Evolutionary conservation across 2,888 invertebrate genomes (phyloP), one percentile per base, ranked within the genome.

Genomic region (Drosophila kambysellisi): DNA sequence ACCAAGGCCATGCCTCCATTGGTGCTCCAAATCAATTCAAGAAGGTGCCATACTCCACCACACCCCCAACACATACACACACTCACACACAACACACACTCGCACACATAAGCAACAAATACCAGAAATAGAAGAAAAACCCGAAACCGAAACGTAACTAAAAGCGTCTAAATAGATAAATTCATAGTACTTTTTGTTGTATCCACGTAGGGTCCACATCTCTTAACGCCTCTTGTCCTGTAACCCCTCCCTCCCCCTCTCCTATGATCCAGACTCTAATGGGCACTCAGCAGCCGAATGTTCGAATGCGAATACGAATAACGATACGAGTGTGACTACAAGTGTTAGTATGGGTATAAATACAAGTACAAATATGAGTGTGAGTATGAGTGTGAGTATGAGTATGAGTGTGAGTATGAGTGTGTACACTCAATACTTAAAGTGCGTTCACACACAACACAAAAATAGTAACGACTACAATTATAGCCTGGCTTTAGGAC

Each of bases 81-180:
- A 4, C 8, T 20, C 20, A n/a, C 15, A 50, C 32, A 4, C 25
- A 30, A 41, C 20, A 11, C 41, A 43, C 43, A 5, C 43, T 20
- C 43, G 20, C 11, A 9, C 20, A 57, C 35, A 17, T 46, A 46
- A 12, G 20, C 20, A 46, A 20, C 20, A 20, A 43, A 43, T 20
- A 20, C 37, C 15, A 33, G 25, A 70, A 33, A 46, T n/a, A 54
- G 11, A 66, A 57, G 37, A 15, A 43, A 66, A 61, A 59, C 30
- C 50, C 62, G 53, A 79, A 80, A 70, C 78, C 74, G 61, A 81
- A 86, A 74, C 76, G 76, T 60, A 84, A 85, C 88, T 85, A 86
- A 85, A 79, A 86, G 79, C 88, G 71, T 74, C 86, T 79, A 88
- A 86, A 88, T 86, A 88, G 88, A 88, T 88, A 81, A 86, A 81